Base-by-base conservation (phyloP, 2,797 vertebrate genomes). In the Rhinichthys osculus region DNA sequence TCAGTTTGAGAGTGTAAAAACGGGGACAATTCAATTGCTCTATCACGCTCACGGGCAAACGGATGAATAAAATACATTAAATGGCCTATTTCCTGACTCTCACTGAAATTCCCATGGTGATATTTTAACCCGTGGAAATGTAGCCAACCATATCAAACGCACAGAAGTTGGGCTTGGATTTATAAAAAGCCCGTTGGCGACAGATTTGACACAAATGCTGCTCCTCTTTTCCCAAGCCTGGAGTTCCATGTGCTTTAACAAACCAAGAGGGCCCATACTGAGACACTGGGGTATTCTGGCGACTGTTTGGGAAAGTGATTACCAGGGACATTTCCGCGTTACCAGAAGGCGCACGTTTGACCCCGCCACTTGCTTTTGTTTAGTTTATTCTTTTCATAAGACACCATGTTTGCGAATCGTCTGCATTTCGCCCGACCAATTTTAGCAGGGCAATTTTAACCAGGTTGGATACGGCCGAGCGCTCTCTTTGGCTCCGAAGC, bases 401-500 rank as follows among this genome's bases (percentile, higher is more conserved):
- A 57, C 70, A 71, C 87, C 82, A 69, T 93, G 93, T 93, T 91
- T 92, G 91, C 90, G 91, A 92, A 94, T 91, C 91, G 91, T 93
- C 93, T 92, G 92, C 89, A 90, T 93, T 93, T 89, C 90, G 85
- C 52, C 91, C 88, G 90, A 88, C 88, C 91, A 90, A 92, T 93
- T 89, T 92, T 91, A 84, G 80, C 81, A 90, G 86, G 79, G 86
- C 88, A 76, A 93, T 90, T 95, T 94, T 95, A 95, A 96, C 94
- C 93, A 95, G 94, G 94, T 95, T 94, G 91, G 94, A 94, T 95
- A 94, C 93, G 92, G 93, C 91, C 90, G 69, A 88, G 38, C 64
- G 86, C 81, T 93, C 92, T 94, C 92, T 93, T 93, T 93, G 92
- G 94, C 91, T 89, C 74, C 78, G 89, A 92, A 93, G 90, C 90